phyloP scores from a whole-genome alignment of 92 coral and sea anemone genomes.

The Porites divaricata region DNA sequence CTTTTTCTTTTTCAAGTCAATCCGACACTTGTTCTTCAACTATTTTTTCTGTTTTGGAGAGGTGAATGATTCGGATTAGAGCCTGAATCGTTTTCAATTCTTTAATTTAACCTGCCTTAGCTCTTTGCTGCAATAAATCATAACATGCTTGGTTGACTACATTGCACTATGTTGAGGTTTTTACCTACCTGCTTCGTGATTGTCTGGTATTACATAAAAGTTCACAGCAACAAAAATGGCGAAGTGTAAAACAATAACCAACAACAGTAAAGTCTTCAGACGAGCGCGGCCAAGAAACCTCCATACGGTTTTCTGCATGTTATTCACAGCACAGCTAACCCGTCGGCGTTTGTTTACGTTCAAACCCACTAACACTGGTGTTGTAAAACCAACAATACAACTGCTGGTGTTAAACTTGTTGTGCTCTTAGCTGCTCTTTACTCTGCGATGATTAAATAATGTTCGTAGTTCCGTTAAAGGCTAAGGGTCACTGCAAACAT shows the following conservation, averaged over 20 bases:
- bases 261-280: background rate
- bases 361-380: too few relatives aligned
- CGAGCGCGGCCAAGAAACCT: background rate
- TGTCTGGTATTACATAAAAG: background rate
- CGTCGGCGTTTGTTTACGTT: background rate
- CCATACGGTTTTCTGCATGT: background rate
- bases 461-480: background rate
- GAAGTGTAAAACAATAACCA: background rate
- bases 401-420: too few relatives aligned
- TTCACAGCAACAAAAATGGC: background rate
- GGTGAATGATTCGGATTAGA: too few relatives aligned
- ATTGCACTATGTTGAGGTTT: background rate
- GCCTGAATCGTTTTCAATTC: too few relatives aligned
- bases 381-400: too few relatives aligned
- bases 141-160: background rate
- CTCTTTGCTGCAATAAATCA: too few relatives aligned
- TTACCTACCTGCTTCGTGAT: background rate
- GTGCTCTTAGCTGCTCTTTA: background rate
- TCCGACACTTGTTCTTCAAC: too few relatives aligned
- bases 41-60: too few relatives aligned
- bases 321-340: background rate
- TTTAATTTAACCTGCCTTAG: too few relatives aligned
- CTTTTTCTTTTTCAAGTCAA: too few relatives aligned
- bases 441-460: too few relatives aligned
- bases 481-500: background rate